phyloP scores from a whole-genome alignment of 2,797 vertebrate genomes.

The Mus minutoides region DNA sequence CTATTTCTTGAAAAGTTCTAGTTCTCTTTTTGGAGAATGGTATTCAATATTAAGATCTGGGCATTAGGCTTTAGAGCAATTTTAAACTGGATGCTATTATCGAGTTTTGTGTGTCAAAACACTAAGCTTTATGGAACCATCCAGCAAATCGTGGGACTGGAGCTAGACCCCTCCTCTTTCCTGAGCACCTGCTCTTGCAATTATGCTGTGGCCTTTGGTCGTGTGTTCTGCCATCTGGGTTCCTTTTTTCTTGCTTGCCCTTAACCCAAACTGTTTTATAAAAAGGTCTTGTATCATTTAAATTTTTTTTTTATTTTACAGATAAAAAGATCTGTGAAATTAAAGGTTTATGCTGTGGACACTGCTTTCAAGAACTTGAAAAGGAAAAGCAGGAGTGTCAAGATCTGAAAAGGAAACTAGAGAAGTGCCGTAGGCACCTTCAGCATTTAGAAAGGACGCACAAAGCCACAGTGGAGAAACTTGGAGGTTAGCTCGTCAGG shows the following conservation, averaged over 20 bases:
- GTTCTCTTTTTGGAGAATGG: not conserved
- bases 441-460: slow-evolving; percentile 90
- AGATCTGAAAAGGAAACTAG: slow-evolving; percentile 91
- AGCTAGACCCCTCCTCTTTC: not conserved
- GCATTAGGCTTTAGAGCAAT: not conserved
- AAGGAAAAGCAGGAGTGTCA: slow-evolving; percentile 91
- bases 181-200: not conserved
- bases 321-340: slow-evolving; percentile 71
- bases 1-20: slow-evolving; percentile 17
- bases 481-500: slow-evolving; percentile 87
- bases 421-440: slow-evolving; percentile 90
- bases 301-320: slow-evolving; percentile 72
- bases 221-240: not conserved
- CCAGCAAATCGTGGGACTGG: not conserved
- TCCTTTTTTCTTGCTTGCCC: not conserved
- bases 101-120: not conserved
- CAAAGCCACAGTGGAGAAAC: slow-evolving; percentile 86
- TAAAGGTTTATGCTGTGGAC: slow-evolving; percentile 83
- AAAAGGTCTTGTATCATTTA: slow-evolving; percentile 69
- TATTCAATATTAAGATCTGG: not conserved
- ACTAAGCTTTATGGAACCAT: not conserved
- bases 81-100: slow-evolving; percentile 15
- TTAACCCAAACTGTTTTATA: slow-evolving; percentile 8
- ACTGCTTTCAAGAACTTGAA: slow-evolving; percentile 85
- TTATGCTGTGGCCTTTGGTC: not conserved